Conservation (phyloP, 2,888 invertebrate species). For the Clanis bilineata region DNA sequence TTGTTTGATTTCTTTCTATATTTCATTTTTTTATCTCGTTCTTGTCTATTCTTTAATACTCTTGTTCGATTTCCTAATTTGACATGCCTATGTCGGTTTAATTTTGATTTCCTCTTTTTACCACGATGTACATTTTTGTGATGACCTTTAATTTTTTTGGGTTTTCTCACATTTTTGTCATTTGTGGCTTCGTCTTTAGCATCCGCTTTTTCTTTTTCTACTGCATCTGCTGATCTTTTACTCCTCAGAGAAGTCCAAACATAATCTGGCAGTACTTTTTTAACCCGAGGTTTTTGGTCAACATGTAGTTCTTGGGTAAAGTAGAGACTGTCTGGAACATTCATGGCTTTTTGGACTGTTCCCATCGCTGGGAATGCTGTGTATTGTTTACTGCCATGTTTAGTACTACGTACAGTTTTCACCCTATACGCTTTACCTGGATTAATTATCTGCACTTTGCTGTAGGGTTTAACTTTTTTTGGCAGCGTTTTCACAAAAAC, state of each 20-base stretch:
- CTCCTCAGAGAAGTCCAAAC: constrained; percentile 28
- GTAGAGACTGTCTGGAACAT: constrained; percentile 47
- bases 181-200: background rate
- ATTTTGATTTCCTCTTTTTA: constrained; percentile 9
- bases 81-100: background rate
- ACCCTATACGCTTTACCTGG: constrained; percentile 42
- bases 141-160: background rate
- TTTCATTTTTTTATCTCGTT: background rate
- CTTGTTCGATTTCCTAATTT: background rate
- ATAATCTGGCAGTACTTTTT: constrained; percentile 48
- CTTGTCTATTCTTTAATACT: background rate
- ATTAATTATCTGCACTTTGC: constrained; percentile 43
- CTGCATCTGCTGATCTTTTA: constrained; percentile 37
- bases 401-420: constrained; percentile 16
- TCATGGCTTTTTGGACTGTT: constrained; percentile 10
- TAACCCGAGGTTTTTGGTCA: constrained; percentile 45
- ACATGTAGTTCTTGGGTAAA: constrained; percentile 37
- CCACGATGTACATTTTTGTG: background rate
- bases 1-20: constrained; percentile 6
- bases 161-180: constrained; percentile 1
- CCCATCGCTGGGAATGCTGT: constrained; percentile 48
- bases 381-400: constrained; percentile 31
- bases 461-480: constrained; percentile 40
- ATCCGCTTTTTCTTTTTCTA: background rate
- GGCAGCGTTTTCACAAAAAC: constrained; percentile 32